Evolutionary conservation across 2,888 invertebrate species (phyloP).

Genomic region (Andrena trimmerana): DNA sequence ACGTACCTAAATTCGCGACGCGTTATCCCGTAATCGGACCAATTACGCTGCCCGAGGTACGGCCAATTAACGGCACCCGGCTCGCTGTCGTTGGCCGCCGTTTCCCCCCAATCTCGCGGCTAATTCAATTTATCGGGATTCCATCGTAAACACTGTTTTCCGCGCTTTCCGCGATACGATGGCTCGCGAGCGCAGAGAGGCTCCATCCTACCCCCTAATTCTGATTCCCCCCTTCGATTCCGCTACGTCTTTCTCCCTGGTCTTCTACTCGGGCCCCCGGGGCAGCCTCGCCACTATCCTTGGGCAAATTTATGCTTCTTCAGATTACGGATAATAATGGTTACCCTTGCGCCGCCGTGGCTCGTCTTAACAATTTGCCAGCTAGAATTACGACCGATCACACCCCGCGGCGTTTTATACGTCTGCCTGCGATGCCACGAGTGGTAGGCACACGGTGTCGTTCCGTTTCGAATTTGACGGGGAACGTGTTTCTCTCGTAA

Average conservation of each 20-base stretch:
- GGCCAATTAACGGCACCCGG: slow-evolving; percentile 41
- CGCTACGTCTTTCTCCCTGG: slow-evolving; percentile 39
- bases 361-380: slow-evolving; percentile 61
- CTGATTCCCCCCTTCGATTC: slow-evolving; percentile 47
- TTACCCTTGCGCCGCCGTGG: slow-evolving; percentile 56
- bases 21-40: slow-evolving; percentile 11
- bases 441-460: slow-evolving; percentile 41
- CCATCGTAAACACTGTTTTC: slow-evolving; percentile 38
- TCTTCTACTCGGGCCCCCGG: slow-evolving; percentile 14
- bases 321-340: slow-evolving; percentile 67
- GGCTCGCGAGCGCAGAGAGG: background rate
- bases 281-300: slow-evolving; percentile 50
- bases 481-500: background rate
- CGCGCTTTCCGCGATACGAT: slow-evolving; percentile 15
- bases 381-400: slow-evolving; percentile 61
- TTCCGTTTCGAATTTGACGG: background rate
- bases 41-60: slow-evolving; percentile 28
- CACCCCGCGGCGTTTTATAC: slow-evolving; percentile 55
- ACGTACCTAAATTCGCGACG: slow-evolving; percentile 23
- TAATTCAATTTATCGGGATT: slow-evolving; percentile 33
- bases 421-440: slow-evolving; percentile 6
- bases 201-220: slow-evolving; percentile 34
- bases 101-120: background rate
- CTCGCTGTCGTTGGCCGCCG: background rate
- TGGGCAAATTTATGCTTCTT: slow-evolving; percentile 66